Evolutionary conservation across 2,888 invertebrate species (phyloP), one percentile per base, ranked within the genome.

Genomic region (Esperia sulphurella): DNA sequence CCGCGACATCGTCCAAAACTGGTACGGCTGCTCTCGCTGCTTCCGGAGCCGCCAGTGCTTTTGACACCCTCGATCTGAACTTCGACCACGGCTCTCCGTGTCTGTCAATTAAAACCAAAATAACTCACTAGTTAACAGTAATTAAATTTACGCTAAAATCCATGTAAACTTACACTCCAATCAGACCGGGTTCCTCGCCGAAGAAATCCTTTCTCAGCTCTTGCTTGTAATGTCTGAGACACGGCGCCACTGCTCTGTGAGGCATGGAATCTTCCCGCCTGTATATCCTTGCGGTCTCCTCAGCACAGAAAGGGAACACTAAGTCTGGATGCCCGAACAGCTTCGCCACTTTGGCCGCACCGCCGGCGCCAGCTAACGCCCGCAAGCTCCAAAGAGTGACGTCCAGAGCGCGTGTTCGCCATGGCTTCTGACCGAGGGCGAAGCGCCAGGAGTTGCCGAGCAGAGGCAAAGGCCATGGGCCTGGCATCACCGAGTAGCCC

Each of bases 51-150:
- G 96, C 91, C 78, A 97, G 91, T 58, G 94, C 93, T 75, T 95
- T 95, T 64, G 97, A 96, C 21, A 96, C 96, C 79, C 95, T 94
- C 50, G 94, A 93, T 56, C 97, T 91, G 72, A 97, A 94, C 58
- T 91, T 91, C 69, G 97, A 95, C 97, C 97, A 97, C 65, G 94
- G 93, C 67, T 94, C 93, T 0, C 97, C 97, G 75, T 97, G 96
- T 55, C 97, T 97, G 80, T 41, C 58, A 63, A 58, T 64, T 51
- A 49, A 55, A 51, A 53, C 47, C n/a, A 13, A 14, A 43, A 43
- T 38, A 8, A 38, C 8, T 13, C 38, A 14, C 12, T 14, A 28
- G 3, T 40, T 33, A 12, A 8, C 29, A 28, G 5, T 43, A 3
- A 21, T 3, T 21, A 21, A 21, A 3, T 3, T 21, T 3, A 21